Conservation (phyloP, 2,113 vertebrate species). For the Dipodomys merriami region DNA sequence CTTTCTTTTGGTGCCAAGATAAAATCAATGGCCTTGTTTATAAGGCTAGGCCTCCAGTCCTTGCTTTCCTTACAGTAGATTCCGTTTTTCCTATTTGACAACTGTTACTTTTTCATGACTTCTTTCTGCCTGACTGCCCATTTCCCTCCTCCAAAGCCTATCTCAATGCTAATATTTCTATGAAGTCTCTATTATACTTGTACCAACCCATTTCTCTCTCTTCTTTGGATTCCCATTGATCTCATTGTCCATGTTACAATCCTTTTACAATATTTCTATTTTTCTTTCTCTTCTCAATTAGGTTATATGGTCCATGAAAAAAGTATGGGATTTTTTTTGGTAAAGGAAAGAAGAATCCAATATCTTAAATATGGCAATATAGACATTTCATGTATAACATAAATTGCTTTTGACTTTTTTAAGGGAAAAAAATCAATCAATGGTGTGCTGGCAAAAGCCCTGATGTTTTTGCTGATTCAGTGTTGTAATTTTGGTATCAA, state of each 20-base stretch:
- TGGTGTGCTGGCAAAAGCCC: background rate
- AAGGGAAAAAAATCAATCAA: background rate
- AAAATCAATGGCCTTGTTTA: too few species aligned
- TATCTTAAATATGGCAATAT: conserved; percentile 2
- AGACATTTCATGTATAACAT: background rate
- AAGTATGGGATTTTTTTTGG: background rate
- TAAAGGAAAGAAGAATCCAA: too few species aligned
- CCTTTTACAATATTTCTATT: background rate
- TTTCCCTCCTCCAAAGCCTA: background rate
- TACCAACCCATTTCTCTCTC: background rate
- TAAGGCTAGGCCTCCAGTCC: background rate
- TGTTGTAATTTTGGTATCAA: background rate
- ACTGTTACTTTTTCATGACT: background rate
- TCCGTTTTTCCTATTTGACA: background rate
- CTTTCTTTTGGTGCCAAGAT: too few species aligned
- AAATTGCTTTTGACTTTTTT: conserved; percentile 9
- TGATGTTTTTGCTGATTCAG: background rate
- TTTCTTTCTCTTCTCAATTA: conserved; percentile 25
- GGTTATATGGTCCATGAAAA: background rate
- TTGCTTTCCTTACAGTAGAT: background rate
- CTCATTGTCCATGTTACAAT: background rate
- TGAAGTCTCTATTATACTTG: background rate
- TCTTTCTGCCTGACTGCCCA: background rate
- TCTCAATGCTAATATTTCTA: background rate
- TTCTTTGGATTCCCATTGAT: background rate